Conservation (phyloP, 2,888 invertebrate species). For the Amiota minor region DNA sequence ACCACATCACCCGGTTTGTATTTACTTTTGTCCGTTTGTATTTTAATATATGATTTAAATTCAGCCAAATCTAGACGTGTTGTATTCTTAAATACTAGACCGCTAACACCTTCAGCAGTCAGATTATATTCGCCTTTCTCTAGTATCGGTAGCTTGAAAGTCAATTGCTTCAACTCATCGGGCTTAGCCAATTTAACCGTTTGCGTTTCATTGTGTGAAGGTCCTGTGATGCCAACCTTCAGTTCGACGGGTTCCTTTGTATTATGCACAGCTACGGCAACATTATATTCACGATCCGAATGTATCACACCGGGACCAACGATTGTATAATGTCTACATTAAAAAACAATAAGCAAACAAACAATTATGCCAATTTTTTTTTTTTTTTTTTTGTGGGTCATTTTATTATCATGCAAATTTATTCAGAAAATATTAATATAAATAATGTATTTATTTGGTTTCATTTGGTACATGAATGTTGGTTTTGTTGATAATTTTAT, state of each 20-base stretch:
- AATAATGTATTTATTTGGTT: background rate
- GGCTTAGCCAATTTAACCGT: conserved; percentile 52
- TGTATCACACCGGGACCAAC: conserved; percentile 86
- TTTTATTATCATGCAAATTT: background rate
- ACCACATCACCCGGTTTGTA: conserved; percentile 91
- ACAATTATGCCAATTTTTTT: conserved; percentile 40
- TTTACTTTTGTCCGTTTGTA: conserved; percentile 93
- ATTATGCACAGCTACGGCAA: conserved; percentile 79
- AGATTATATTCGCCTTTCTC: conserved; percentile 81
- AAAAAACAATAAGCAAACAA: conserved; percentile 14
- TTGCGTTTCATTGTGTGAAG: conserved; percentile 60
- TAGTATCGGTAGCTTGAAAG: conserved; percentile 59
- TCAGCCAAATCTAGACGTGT: conserved; percentile 80
- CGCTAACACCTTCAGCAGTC: conserved; percentile 82
- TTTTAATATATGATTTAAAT: conserved; percentile 76
- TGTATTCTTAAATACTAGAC: conserved; percentile 82
- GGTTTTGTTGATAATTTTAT: background rate
- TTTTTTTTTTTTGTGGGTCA: conserved; percentile 27
- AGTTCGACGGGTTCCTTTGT: conserved; percentile 56
- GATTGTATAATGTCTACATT: conserved; percentile 78
- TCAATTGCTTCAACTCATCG: conserved; percentile 57
- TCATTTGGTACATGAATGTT: background rate
- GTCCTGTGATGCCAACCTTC: conserved; percentile 65
- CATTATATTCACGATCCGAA: conserved; percentile 87
- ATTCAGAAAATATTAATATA: background rate